Conservation (phyloP, 92 coral and sea anemone genomes). For the Zoanthus gigantus region DNA sequence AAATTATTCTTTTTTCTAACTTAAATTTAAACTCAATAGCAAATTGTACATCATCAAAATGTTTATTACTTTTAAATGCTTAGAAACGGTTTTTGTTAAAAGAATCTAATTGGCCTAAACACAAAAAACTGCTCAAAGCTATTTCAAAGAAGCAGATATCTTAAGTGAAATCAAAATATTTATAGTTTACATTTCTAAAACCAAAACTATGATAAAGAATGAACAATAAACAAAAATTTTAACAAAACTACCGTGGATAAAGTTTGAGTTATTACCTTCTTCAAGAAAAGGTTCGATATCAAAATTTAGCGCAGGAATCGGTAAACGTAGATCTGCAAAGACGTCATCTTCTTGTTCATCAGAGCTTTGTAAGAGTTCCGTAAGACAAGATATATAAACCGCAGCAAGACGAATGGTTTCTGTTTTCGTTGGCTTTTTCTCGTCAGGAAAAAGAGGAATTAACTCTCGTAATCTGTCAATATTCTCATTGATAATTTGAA, state of each 20-base stretch:
- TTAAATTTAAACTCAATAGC: too few relatives aligned
- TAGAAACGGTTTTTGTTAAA: background rate
- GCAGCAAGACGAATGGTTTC: slow-evolving; percentile 91
- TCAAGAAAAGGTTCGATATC: slow-evolving; percentile 41
- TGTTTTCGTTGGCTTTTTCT: slow-evolving; percentile 90
- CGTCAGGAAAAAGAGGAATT: slow-evolving; percentile 89
- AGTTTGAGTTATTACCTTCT: slow-evolving; percentile 19
- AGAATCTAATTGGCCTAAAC: background rate
- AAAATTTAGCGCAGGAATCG: slow-evolving; percentile 21
- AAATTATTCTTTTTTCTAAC: too few relatives aligned
- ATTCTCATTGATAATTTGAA: slow-evolving; percentile 80
- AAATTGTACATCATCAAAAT: too few relatives aligned
- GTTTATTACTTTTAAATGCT: background rate
- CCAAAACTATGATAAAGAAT: background rate
- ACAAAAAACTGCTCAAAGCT: background rate
- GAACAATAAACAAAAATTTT: background rate
- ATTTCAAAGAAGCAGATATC: background rate
- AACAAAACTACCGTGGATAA: background rate
- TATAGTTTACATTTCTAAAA: slow-evolving; percentile 12
- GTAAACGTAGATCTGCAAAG: slow-evolving; percentile 27
- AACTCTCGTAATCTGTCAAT: slow-evolving; percentile 81
- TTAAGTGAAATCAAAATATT: slow-evolving; percentile 39
- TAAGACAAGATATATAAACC: slow-evolving; percentile 80
- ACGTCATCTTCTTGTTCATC: slow-evolving; percentile 41
- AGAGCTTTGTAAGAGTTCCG: slow-evolving; percentile 80